Conservation (phyloP, 2,797 vertebrate species). For the Apogon talboti region DNA sequence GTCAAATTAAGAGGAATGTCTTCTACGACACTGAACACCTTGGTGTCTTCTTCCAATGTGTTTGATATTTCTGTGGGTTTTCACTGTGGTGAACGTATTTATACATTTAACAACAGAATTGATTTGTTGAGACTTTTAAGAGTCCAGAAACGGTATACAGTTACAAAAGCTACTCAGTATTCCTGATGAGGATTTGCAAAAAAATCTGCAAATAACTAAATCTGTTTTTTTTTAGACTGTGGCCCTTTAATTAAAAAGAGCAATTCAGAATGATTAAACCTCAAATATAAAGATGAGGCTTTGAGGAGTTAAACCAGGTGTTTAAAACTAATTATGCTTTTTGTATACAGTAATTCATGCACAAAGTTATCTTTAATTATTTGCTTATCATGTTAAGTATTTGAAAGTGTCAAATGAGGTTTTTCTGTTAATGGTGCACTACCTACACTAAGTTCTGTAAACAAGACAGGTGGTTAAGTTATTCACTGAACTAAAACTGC, state of each 20-base stretch:
- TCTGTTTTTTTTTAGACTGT: not conserved
- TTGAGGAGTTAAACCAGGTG: not conserved
- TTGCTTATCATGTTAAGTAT: slow-evolving; percentile 22
- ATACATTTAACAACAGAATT: slow-evolving; percentile 3
- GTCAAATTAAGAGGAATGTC: slow-evolving; percentile 5
- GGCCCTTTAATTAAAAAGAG: not conserved
- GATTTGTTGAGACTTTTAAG: not conserved
- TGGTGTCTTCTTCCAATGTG: not conserved
- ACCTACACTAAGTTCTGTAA: slow-evolving; percentile 35
- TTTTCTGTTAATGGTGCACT: slow-evolving; percentile 23
- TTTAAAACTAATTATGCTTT: slow-evolving; percentile 26
- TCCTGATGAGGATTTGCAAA: not conserved
- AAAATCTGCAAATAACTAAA: not conserved
- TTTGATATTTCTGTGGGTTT: not conserved
- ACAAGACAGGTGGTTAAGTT: slow-evolving; percentile 48
- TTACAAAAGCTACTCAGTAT: not conserved
- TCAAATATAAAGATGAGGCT: slow-evolving; percentile 7
- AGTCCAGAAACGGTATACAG: not conserved
- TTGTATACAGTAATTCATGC: slow-evolving; percentile 45
- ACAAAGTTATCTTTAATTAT: slow-evolving; percentile 41
- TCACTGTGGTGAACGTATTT: not conserved
- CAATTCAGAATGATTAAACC: slow-evolving; percentile 3
- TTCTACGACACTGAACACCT: not conserved
- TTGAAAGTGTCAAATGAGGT: slow-evolving; percentile 32
- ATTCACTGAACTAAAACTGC: slow-evolving; percentile 35